A percentile compares a stretch with the other conserved stretches of the same genome.
Evolutionary conservation across 2,113 vertebrate genomes (phyloP).

Genomic region (Indicator indicator): DNA sequence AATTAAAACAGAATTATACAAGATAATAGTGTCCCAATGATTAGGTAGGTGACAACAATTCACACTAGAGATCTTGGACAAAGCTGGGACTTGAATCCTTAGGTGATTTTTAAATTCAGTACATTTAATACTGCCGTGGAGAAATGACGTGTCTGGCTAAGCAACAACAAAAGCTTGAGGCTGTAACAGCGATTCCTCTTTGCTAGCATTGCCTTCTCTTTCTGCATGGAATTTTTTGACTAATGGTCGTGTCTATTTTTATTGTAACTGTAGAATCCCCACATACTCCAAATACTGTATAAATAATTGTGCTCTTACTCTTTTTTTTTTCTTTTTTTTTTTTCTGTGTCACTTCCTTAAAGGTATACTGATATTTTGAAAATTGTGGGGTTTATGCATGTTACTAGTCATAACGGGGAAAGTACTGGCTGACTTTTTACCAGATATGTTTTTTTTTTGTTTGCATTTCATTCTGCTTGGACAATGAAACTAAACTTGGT

Average conservation of each 20-base stretch:
- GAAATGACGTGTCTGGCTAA: not conserved
- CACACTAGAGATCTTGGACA: not conserved
- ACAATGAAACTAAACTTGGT: not conserved
- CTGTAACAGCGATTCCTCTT: not conserved
- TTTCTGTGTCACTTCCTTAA: not conserved
- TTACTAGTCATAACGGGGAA: not conserved
- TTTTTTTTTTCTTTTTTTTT: not conserved
- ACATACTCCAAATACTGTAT: not conserved
- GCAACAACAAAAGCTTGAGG: not conserved
- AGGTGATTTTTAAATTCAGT: not conserved
- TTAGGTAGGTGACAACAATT: not conserved
- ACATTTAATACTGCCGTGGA: not conserved
- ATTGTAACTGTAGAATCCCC: not conserved
- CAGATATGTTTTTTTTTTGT: not conserved
- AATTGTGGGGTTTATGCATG: not conserved
- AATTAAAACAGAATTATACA: not conserved
- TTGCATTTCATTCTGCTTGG: constrained; percentile 17
- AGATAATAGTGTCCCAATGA: not conserved
- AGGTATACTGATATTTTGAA: not conserved
- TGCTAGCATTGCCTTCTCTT: not conserved
- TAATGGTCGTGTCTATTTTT: not conserved
- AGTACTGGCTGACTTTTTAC: not conserved
- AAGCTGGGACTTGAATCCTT: not conserved
- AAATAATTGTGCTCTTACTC: not conserved
- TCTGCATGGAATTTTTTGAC: not conserved